These are phyloP conservation scores for Stegostoma tigrinum DNA, from an alignment of 2,113 vertebrate genomes.

Conservation along the genomic window DNA sequence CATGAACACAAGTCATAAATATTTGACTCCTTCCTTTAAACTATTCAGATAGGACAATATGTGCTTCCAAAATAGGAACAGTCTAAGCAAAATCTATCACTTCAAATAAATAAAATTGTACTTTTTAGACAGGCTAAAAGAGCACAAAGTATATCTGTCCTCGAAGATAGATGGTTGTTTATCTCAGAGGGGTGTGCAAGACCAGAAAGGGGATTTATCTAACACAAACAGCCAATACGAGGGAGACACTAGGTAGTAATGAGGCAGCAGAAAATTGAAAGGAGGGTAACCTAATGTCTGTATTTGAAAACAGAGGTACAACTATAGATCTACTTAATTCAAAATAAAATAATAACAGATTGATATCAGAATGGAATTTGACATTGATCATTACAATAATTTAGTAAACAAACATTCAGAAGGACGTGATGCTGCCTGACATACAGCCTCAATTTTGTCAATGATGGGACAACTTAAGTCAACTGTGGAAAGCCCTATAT, in stretches of 20 bases:
- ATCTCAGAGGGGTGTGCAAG: background rate
- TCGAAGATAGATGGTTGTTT: background rate
- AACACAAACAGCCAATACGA: background rate
- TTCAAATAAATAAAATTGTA: background rate
- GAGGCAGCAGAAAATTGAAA: background rate
- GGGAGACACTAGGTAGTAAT: background rate
- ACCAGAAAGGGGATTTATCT: background rate
- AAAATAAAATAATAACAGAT: background rate
- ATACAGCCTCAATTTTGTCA: background rate
- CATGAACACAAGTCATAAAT: background rate
- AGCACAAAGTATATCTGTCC: background rate
- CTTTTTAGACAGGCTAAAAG: background rate
- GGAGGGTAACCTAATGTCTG: background rate
- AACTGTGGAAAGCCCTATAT: background rate
- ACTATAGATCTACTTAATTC: background rate
- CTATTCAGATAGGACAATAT: background rate
- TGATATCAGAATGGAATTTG: background rate
- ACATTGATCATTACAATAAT: background rate
- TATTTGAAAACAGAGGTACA: background rate
- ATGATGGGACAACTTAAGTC: background rate
- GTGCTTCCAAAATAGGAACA: background rate
- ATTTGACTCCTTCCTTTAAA: background rate
- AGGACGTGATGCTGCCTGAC: background rate
- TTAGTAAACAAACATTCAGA: background rate
- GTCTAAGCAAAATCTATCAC: background rate